Evolutionary conservation across 1,140 invertebrate species (phyloP).

Genomic region (Armadillidium nasatum): DNA sequence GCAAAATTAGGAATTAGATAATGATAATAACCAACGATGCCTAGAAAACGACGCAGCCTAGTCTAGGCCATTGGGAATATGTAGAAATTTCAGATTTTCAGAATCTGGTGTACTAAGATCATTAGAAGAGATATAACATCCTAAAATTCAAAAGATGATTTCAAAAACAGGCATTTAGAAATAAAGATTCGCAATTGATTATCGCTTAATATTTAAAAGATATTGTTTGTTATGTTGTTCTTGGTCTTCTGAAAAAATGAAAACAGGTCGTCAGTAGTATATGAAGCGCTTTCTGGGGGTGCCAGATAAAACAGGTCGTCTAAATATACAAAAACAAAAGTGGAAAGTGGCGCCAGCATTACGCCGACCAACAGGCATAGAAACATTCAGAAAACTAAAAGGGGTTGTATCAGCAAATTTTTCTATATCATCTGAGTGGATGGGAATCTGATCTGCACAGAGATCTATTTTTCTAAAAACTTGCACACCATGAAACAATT

Average conservation of each 20-base stretch:
- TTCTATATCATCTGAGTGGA: too few relatives aligned
- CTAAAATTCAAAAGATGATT: not conserved
- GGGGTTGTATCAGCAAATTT: too few relatives aligned
- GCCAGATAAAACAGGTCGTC: slow-evolving; percentile 52
- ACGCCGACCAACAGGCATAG: slow-evolving; percentile 31
- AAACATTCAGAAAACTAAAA: too few relatives aligned
- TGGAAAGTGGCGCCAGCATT: slow-evolving; percentile 37
- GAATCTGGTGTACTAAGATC: not conserved
- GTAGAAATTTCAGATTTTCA: slow-evolving; percentile 16
- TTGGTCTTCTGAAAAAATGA: too few relatives aligned
- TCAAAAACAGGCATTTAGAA: slow-evolving; percentile 19
- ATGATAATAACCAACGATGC: slow-evolving; percentile 25
- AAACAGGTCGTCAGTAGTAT: too few relatives aligned
- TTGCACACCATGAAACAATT: slow-evolving; percentile 25
- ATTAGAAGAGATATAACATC: not conserved
- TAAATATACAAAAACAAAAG: too few relatives aligned
- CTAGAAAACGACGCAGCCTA: slow-evolving; percentile 9
- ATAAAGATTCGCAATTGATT: not conserved
- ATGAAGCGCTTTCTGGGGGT: too few relatives aligned
- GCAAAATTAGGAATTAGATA: slow-evolving; percentile 19
- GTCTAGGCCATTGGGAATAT: not conserved
- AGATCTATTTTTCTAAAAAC: slow-evolving; percentile 30
- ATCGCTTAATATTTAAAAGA: slow-evolving; percentile 16
- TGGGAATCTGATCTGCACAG: too few relatives aligned
- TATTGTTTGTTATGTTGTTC: not conserved